Conservation (phyloP, 1,140 invertebrate genomes). For the Tetramorium alpestre region DNA sequence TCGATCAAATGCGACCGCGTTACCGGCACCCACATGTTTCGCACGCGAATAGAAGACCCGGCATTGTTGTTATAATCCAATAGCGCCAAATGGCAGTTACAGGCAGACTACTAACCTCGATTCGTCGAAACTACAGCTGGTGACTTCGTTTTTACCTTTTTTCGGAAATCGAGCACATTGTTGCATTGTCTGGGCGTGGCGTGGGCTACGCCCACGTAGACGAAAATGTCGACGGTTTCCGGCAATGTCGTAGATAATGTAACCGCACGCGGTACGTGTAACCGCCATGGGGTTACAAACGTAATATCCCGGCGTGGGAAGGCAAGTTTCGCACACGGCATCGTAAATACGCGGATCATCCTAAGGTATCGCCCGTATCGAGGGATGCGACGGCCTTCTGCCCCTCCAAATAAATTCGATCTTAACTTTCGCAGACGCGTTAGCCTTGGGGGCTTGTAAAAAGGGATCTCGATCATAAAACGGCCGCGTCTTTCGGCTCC, state of each 20-base stretch:
- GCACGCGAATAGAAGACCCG: conserved; percentile 55
- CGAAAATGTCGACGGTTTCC: conserved; percentile 57
- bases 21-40: conserved; percentile 60
- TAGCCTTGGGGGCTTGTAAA: conserved; percentile 20
- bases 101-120: conserved; percentile 55
- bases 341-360: conserved; percentile 49
- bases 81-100: conserved; percentile 61
- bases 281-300: neutral
- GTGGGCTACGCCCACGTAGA: conserved; percentile 41
- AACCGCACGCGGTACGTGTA: conserved; percentile 24
- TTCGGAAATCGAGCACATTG: conserved; percentile 51
- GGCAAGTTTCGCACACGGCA: neutral
- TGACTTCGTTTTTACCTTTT: conserved; percentile 40
- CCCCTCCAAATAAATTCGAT: conserved; percentile 36
- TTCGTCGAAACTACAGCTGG: conserved; percentile 55
- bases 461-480: conserved; percentile 26
- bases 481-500: conserved; percentile 34
- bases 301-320: conserved; percentile 49
- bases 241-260: conserved; percentile 55
- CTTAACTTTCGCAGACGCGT: conserved; percentile 31
- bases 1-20: conserved; percentile 62
- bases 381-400: conserved; percentile 3
- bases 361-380: conserved; percentile 21
- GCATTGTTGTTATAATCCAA: conserved; percentile 62
- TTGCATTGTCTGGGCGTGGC: conserved; percentile 43